Evolutionary conservation across 2,113 vertebrate genomes (phyloP).

Genomic region (Lophura nycthemera): DNA sequence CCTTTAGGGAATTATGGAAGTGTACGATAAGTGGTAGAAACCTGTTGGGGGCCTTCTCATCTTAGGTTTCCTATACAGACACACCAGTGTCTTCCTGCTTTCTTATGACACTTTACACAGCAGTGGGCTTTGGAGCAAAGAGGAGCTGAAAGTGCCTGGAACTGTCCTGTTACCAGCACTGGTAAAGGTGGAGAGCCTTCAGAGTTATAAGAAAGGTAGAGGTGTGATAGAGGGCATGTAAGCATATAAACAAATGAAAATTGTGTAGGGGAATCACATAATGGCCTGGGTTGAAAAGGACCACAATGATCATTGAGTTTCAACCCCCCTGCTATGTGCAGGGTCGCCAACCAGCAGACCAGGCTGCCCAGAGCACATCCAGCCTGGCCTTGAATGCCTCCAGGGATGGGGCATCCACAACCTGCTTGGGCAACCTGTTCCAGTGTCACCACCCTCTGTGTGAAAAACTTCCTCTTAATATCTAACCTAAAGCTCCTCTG

Average conservation of each 20-base stretch:
- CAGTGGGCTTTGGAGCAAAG: background rate
- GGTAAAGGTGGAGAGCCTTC: background rate
- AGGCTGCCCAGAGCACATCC: too few species aligned
- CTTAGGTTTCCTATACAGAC: background rate
- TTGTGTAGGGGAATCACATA: background rate
- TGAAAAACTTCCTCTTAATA: too few species aligned
- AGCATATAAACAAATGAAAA: background rate
- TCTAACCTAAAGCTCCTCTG: too few species aligned
- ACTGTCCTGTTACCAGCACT: background rate
- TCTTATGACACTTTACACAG: background rate
- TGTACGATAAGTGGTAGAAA: background rate
- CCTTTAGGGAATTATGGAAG: background rate
- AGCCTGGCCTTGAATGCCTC: too few species aligned
- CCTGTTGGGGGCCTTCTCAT: background rate
- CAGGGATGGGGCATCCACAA: too few species aligned
- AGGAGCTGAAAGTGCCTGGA: background rate
- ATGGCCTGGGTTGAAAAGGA: too few species aligned
- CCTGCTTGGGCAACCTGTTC: too few species aligned
- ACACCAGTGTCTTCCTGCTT: background rate
- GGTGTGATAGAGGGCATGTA: background rate
- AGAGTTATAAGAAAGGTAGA: background rate
- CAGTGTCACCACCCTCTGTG: too few species aligned
- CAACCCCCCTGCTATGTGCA: too few species aligned
- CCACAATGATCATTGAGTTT: too few species aligned
- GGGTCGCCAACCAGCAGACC: too few species aligned